A percentile compares a stretch with the other conserved stretches of the same genome.
These are phyloP conservation scores for Sinocyclocheilus anophthalmus DNA, from an alignment of 2,113 vertebrate genomes.

Conservation along the genomic window DNA sequence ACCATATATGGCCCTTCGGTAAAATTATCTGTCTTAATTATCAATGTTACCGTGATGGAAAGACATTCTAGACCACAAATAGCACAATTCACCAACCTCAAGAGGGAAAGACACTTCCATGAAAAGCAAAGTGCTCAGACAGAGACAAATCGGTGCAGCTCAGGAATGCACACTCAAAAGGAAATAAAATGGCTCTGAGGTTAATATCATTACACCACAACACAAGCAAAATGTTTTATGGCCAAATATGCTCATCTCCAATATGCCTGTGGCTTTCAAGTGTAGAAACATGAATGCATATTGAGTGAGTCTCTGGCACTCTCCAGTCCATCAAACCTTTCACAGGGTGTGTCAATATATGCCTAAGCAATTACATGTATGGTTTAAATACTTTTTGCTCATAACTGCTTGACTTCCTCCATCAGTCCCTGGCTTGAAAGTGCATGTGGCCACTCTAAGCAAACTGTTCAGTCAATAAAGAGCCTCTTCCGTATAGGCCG, in stretches of 20 bases:
- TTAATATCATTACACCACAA: neutral
- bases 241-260: neutral
- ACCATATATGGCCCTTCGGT: neutral
- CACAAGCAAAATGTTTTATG: constrained; percentile 2
- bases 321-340: neutral
- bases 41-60: constrained; percentile 2
- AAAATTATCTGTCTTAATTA: constrained; percentile 12
- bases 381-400: constrained; percentile 6
- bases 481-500: constrained; percentile 11
- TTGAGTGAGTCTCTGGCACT: neutral
- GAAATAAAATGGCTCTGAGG: neutral
- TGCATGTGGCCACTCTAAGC: constrained; percentile 2
- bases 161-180: neutral
- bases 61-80: constrained; percentile 7
- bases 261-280: constrained; percentile 9
- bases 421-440: constrained; percentile 11
- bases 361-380: constrained; percentile 1
- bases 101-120: neutral
- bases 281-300: constrained; percentile 10
- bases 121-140: constrained; percentile 11
- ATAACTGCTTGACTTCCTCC: constrained; percentile 26
- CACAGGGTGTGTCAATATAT: neutral
- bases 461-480: constrained; percentile 35
- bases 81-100: neutral
- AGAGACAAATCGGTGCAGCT: neutral